These are phyloP conservation scores for Nannoperca australis DNA, from an alignment of 2,797 vertebrate genomes.

Conservation along the genomic window DNA sequence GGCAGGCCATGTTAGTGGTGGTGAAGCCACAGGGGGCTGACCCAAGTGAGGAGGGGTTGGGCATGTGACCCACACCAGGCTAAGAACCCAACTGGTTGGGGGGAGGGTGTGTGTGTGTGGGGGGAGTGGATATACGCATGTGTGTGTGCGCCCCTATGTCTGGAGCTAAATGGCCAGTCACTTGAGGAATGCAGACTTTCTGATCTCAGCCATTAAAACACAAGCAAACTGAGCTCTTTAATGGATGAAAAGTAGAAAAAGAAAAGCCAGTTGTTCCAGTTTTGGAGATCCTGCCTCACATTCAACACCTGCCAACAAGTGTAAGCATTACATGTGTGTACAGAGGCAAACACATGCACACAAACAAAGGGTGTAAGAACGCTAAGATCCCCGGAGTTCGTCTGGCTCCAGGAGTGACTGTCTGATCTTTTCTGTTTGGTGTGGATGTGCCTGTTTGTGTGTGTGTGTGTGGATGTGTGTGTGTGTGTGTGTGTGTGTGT, in stretches of 20 bases:
- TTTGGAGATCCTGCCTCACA: slow-evolving; percentile 26
- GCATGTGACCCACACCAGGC: slow-evolving; percentile 77
- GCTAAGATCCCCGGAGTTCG: slow-evolving; percentile 39
- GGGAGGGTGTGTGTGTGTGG: slow-evolving; percentile 46
- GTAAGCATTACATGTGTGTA: not conserved
- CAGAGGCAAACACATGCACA: slow-evolving; percentile 16
- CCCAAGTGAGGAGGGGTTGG: slow-evolving; percentile 79
- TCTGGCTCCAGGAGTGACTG: slow-evolving; percentile 35
- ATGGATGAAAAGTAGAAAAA: slow-evolving; percentile 25
- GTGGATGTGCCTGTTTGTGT: slow-evolving; percentile 29
- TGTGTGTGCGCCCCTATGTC: slow-evolving; percentile 61
- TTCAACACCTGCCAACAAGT: slow-evolving; percentile 34
- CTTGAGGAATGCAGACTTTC: slow-evolving; percentile 60
- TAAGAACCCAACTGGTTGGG: slow-evolving; percentile 58
- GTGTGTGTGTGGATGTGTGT: not conserved
- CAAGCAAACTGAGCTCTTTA: slow-evolving; percentile 27
- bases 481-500: slow-evolving; percentile 26
- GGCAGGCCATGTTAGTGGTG: slow-evolving; percentile 64
- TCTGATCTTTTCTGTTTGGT: slow-evolving; percentile 46
- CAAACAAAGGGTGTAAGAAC: slow-evolving; percentile 24
- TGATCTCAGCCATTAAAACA: slow-evolving; percentile 47
- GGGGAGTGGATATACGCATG: slow-evolving; percentile 40
- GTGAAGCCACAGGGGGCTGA: slow-evolving; percentile 75
- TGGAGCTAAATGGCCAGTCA: slow-evolving; percentile 61
- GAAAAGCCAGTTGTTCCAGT: slow-evolving; percentile 40